Evolutionary conservation across 2,113 vertebrate species (phyloP), one percentile per base, ranked within the genome.

Genomic region (Cryptotis parvus): DNA sequence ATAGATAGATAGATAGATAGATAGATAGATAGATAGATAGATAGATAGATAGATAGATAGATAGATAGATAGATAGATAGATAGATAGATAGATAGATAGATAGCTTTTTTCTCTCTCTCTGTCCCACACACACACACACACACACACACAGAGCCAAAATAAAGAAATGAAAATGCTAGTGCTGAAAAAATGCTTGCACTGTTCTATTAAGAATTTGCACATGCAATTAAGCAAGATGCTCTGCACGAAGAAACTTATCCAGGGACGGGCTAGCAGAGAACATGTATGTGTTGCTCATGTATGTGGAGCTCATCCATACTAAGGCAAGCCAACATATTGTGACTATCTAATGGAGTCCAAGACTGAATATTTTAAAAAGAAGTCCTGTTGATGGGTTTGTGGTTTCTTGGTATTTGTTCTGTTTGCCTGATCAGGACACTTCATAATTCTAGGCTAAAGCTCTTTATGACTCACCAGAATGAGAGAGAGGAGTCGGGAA

Each of bases 231-330:
- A 70, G 29, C 9, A 61, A 76, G 26, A n/a, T 39, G 9, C 45
- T 69, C 68, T 92, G 49, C 39, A 85, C 29, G 72, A 81, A 77
- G 78, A 85, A 82, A 68, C 68, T 68, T 74, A 66, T 90, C 35
- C 15, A 58, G 14, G 45, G 35, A 29, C 22, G 22, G 6, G 16
- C 10, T 58, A 49, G 12, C 4, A 35, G 14, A 37, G 55, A 75
- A 29, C 9, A 37, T 6, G 6, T 2, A 14, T 24, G 14, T 29
- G 39, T 24, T 26, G 11, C 69, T 77, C 55, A 4, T 33, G 29
- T 37, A 31, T 52, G 4, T 77, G 33, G 14, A 63, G 73, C 39
- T 73, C 18, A 6, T 20, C 41, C 26, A 10, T 31, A 33, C 61
- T 41, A 76, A 91, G 35, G 29, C 70, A 91, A 87, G n/a, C 15